Base-by-base conservation (phyloP, 1,140 invertebrate genomes). In the Drosophila repleta region DNA sequence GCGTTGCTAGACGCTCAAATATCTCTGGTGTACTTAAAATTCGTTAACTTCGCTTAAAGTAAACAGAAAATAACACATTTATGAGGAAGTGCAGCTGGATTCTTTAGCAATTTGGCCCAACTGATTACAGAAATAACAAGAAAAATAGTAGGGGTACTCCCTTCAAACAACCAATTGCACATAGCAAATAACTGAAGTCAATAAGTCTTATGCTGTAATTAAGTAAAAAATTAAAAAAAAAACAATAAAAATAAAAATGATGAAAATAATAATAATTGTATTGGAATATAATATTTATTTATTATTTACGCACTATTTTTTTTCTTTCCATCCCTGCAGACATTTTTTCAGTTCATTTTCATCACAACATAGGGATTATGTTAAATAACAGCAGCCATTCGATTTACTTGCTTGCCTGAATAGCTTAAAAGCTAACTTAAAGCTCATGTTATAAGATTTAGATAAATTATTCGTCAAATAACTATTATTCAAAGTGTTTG, bases 31-130 rank as follows among this genome's bases (percentile, higher is more conserved):
- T 18, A 43, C 18, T 51, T 55, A 55, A 29, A 64, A 37, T 13
- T 17, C 15, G 51, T 21, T 39, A 46, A 49, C 58, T 60, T 68
- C 21, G 48, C 39, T 70, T 61, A 52, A 56, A 64, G 70, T 65
- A 76, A 84, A 45, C 26, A 21, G 11, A 46, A 35, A 18, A 66
- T 64, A 63, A 48, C 69, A 80, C 76, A 64, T 32, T 17, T 18
- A 26, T 18, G 26, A 51, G 41, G 48, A 20, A 29, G 24, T 57
- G 51, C 61, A 71, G 76, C 61, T 57, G 69, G 43, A 76, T 57
- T 63, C 17, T 48, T 18, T 21, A 24, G 21, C 45, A 51, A 35
- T 60, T 41, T 32, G 41, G 24, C 56, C 17, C 41, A 26, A 58
- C 41, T 18, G 41, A 45, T 13, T 29, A 18, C 43, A 60, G 13